Evolutionary conservation across 2,888 invertebrate genomes (phyloP).

Genomic region (Reticulitermes lucifugus): DNA sequence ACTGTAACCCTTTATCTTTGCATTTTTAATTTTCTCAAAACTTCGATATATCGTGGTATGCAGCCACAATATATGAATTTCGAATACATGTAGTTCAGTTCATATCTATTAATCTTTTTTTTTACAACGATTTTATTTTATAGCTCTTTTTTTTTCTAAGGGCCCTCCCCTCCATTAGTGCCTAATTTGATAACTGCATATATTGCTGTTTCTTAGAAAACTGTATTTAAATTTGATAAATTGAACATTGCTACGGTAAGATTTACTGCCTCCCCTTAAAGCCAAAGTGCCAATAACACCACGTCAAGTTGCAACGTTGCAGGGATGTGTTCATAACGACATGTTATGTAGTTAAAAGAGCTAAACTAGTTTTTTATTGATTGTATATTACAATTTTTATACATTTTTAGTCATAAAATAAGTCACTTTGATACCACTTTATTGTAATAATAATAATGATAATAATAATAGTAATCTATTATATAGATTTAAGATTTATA

Average conservation of each 20-base stretch:
- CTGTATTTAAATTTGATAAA: not conserved
- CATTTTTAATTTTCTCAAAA: no score
- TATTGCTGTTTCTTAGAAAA: no score
- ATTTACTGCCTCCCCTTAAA: not conserved
- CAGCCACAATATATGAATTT: no score
- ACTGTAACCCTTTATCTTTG: no score
- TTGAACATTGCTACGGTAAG: not conserved
- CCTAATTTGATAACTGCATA: no score
- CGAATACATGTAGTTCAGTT: no score
- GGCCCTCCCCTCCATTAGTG: no score
- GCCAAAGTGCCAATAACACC: constrained; percentile 29
- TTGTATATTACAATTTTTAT: constrained; percentile 23
- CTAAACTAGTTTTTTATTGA: constrained; percentile 33
- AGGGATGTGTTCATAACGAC: constrained; percentile 25
- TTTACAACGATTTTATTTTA: no score
- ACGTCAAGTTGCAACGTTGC: not conserved
- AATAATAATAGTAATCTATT: not conserved
- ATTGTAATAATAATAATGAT: not conserved
- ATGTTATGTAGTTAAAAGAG: constrained; percentile 24
- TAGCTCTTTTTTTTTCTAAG: no score
- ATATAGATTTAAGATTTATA: constrained; percentile 20
- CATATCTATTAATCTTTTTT: no score
- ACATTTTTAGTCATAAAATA: constrained; percentile 43
- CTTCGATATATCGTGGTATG: no score
- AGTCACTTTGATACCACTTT: constrained; percentile 48